phyloP scores from a whole-genome alignment of 2,888 invertebrate genomes.

The Machimus atricapillus region DNA sequence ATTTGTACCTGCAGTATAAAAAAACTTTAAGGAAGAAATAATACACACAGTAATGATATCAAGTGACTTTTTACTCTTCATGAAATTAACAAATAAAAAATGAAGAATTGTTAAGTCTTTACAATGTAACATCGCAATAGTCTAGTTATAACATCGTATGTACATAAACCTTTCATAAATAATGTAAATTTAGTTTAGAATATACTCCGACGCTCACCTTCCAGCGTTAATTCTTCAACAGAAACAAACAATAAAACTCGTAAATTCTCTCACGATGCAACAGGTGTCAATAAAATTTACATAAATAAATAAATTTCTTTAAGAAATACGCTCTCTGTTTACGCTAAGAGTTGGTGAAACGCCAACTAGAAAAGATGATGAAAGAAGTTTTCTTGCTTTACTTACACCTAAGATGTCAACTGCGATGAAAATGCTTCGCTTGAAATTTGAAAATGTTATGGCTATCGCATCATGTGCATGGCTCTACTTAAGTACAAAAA shows the following conservation, averaged over 20 bases:
- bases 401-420: neutral
- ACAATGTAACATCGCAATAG: constrained; percentile 2
- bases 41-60: neutral
- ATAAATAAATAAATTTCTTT: constrained; percentile 27
- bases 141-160: constrained; percentile 17
- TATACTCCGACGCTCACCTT: neutral
- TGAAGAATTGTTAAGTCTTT: constrained; percentile 6
- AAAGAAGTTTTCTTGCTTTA: neutral
- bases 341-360: neutral
- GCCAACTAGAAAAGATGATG: neutral
- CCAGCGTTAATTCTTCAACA: neutral
- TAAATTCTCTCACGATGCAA: constrained; percentile 6
- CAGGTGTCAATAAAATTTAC: constrained; percentile 9
- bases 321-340: neutral
- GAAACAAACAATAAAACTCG: constrained; percentile 4
- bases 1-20: too few relatives aligned
- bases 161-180: constrained; percentile 24
- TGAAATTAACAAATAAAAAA: constrained; percentile 28
- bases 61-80: constrained; percentile 2
- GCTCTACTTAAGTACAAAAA: constrained; percentile 14
- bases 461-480: neutral
- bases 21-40: neutral
- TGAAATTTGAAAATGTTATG: neutral
- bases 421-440: neutral
- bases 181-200: constrained; percentile 5